phyloP scores from a whole-genome alignment of 2,888 invertebrate species.

The Diadromus collaris region DNA sequence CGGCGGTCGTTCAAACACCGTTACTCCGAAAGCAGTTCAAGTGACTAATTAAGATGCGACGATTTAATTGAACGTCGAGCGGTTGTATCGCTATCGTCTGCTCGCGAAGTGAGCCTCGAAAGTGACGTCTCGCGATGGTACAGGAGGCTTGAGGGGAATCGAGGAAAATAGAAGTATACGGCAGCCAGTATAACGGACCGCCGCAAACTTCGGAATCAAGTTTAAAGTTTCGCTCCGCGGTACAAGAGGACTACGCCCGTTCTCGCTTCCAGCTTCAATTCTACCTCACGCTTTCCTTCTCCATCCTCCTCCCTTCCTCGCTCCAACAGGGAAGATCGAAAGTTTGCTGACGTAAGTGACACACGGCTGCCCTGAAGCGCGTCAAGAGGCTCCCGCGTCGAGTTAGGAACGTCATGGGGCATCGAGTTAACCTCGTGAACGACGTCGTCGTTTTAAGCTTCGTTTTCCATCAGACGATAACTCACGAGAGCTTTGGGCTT shows the following conservation, averaged over 20 bases:
- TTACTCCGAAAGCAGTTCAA: background rate
- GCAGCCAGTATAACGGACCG: conserved; percentile 46
- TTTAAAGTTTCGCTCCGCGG: conserved; percentile 69
- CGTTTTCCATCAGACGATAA: conserved; percentile 27
- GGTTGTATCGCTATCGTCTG: conserved; percentile 40
- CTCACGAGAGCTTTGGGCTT: background rate
- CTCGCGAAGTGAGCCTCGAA: conserved; percentile 29
- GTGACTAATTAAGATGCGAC: conserved; percentile 26
- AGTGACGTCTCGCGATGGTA: conserved; percentile 43
- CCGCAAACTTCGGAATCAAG: conserved; percentile 67
- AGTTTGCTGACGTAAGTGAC: conserved; percentile 61
- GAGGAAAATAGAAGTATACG: conserved; percentile 6
- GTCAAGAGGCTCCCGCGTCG: conserved; percentile 63
- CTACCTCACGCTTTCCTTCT: conserved; percentile 3
- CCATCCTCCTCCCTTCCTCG: conserved; percentile 12
- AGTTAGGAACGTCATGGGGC: conserved; percentile 69
- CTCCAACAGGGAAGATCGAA: conserved; percentile 54
- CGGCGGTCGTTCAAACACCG: background rate
- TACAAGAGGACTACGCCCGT: conserved; percentile 41
- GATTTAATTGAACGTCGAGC: conserved; percentile 37
- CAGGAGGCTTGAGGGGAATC: background rate
- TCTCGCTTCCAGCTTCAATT: conserved; percentile 47
- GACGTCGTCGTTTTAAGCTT: conserved; percentile 43
- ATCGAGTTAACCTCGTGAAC: conserved; percentile 66
- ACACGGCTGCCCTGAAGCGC: conserved; percentile 56